Base-by-base conservation (phyloP, 2,113 vertebrate species). In the Microcebus ravelobensis region DNA sequence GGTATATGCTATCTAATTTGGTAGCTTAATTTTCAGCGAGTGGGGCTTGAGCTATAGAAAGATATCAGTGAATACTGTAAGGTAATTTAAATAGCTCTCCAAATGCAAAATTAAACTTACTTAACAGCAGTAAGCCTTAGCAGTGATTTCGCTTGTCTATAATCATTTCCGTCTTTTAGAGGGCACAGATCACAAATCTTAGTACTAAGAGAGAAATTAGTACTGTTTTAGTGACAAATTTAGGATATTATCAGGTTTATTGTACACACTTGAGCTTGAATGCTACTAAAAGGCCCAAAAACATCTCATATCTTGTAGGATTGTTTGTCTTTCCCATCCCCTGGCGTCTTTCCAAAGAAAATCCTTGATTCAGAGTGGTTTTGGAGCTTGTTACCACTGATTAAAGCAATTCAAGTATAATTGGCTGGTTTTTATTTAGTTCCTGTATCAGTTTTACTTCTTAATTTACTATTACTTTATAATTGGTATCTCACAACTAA, bases 31-130 rank as follows among this genome's bases (percentile, higher is more conserved):
- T 92, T 87, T 80, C 61, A 90, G 55, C 52, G 82, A 27, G 4
- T 71, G 57, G 39, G 23, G 87, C 34, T 84, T 79, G 65, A 63
- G 23, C 31, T 93, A 29, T 48, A 94, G 23, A 71, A 83, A 29
- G 25, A 91, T 52, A 91, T 8, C 50, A 25, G 25, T 12, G 14
- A 90, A 74, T 50, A 83, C 31, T 63, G 34, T 23, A 84, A 89
- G 31, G 73, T 90, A 70, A 57, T 65, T 87, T 71, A 93, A 90
- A 67, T 25, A 77, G 61, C 13, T 52, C 59, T 77, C 55, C 82
- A 91, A 74, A 61, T 59, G n/a, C 23, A 94, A 96, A 96, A 74
- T 13, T n/a, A 34, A 96, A 88, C 39, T 73, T 79, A 13, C 52
- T 73, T n/a, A 5, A 5, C 11, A 48, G 76, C 57, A 77, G 5